Conservation (phyloP, 2,888 invertebrate genomes). For the Odontocerum albicorne region DNA sequence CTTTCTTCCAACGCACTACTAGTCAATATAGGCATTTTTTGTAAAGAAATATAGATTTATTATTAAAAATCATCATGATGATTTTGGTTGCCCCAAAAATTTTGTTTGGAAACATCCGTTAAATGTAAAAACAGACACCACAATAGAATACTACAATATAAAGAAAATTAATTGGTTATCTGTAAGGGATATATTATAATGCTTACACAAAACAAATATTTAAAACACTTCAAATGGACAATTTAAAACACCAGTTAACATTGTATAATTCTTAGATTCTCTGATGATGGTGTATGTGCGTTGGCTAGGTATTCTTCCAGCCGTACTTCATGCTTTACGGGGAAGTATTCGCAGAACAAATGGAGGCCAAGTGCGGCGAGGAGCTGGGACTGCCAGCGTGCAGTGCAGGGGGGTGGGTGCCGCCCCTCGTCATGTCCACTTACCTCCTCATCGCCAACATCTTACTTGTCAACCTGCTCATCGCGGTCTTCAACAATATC, state of each 20-base stretch:
- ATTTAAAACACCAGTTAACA: no score
- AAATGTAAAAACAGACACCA: no score
- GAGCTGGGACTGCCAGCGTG: conserved; percentile 71
- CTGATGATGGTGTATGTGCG: conserved; percentile 39
- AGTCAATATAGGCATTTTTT: no score
- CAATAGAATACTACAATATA: no score
- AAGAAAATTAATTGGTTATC: no score
- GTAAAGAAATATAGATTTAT: no score
- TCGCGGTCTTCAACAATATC: conserved; percentile 98
- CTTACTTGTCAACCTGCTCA: conserved; percentile 93
- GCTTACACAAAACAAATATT: no score
- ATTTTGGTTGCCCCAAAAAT: neutral
- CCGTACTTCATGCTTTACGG: conserved; percentile 99
- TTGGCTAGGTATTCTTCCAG: conserved; percentile 84
- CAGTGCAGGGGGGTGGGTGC: conserved; percentile 90
- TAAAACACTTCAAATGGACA: no score
- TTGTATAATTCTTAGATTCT: neutral
- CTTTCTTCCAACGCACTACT: no score
- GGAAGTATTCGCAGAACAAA: conserved; percentile 96
- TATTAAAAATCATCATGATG: neutral
- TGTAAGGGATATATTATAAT: no score
- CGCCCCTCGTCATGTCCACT: conserved; percentile 93
- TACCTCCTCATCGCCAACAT: conserved; percentile 98
- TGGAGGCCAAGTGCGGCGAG: conserved; percentile 89
- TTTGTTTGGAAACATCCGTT: no score